phyloP scores from a whole-genome alignment of 2,113 vertebrate genomes.

The Excalfactoria chinensis region DNA sequence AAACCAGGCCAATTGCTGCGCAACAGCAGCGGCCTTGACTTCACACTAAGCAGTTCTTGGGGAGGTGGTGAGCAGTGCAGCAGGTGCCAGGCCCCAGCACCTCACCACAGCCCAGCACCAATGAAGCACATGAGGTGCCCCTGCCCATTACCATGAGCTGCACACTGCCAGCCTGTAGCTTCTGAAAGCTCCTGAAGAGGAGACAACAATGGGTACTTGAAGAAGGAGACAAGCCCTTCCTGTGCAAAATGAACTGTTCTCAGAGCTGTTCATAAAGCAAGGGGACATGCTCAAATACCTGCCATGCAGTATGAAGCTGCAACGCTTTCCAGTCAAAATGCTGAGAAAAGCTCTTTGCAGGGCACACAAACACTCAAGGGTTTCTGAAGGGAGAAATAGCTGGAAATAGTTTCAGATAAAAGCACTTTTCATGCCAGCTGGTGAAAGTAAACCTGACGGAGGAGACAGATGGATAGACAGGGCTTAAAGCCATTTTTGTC shows the following conservation, averaged over 20 bases:
- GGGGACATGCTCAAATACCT: neutral
- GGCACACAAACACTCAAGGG: neutral
- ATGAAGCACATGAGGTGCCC: neutral
- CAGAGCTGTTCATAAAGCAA: neutral
- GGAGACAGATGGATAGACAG: slow-evolving; percentile 2
- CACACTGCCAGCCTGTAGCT: neutral
- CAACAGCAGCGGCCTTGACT: neutral
- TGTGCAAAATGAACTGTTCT: neutral
- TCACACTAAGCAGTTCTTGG: neutral
- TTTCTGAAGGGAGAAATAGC: slow-evolving; percentile 41
- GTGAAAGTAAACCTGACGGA: slow-evolving; percentile 44
- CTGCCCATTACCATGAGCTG: neutral
- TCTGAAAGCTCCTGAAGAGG: neutral
- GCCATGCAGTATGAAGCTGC: neutral
- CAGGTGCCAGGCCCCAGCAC: neutral
- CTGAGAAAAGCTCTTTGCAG: slow-evolving; percentile 26
- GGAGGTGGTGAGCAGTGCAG: neutral
- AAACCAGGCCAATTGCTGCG: neutral
- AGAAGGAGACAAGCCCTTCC: neutral
- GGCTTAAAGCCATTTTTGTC: slow-evolving; percentile 61
- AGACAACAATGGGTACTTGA: neutral
- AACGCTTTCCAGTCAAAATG: neutral
- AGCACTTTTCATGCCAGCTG: slow-evolving; percentile 14
- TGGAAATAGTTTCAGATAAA: slow-evolving; percentile 56
- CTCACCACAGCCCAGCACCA: neutral